phyloP scores from a whole-genome alignment of 30 jellyfish, hydroid and myxozoan genomes.

The Nemopilema nomurai region DNA sequence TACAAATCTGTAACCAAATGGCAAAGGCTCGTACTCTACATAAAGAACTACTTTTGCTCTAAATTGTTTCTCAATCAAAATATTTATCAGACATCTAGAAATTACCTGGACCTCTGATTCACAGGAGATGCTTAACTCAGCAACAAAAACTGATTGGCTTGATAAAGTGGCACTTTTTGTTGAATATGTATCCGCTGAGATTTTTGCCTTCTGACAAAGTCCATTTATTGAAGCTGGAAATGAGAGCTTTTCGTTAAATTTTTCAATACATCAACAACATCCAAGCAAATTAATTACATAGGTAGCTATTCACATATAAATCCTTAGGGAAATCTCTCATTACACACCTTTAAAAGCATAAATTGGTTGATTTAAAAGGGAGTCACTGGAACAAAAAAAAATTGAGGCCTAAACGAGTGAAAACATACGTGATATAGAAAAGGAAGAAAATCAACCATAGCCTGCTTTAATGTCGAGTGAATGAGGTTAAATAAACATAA shows the following conservation, averaged over 20 bases:
- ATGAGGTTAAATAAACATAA: neutral
- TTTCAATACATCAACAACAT: neutral
- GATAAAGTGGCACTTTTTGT: slow-evolving; percentile 78
- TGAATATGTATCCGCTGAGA: slow-evolving; percentile 67
- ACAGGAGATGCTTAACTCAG: slow-evolving; percentile 79
- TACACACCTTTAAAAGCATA: neutral
- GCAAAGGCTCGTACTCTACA: too few relatives aligned
- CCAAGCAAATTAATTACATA: neutral
- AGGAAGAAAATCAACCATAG: neutral
- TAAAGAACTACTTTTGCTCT: too few relatives aligned
- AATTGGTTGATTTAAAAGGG: too few relatives aligned
- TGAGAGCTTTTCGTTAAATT: neutral
- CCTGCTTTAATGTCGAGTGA: neutral
- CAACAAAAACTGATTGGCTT: slow-evolving; percentile 75
- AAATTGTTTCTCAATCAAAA: too few relatives aligned
- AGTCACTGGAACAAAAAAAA: too few relatives aligned
- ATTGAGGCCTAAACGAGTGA: too few relatives aligned
- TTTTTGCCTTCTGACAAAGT: slow-evolving; percentile 72
- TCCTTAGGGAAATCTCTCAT: neutral
- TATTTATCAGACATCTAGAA: neutral
- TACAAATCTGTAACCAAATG: too few relatives aligned
- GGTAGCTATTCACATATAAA: neutral
- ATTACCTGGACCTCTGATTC: slow-evolving; percentile 45
- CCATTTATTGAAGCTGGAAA: slow-evolving; percentile 57
- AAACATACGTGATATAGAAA: too few relatives aligned